Evolutionary conservation across 2,888 invertebrate genomes (phyloP), one percentile per base, ranked within the genome.

Genomic region (Thera obeliscata): DNA sequence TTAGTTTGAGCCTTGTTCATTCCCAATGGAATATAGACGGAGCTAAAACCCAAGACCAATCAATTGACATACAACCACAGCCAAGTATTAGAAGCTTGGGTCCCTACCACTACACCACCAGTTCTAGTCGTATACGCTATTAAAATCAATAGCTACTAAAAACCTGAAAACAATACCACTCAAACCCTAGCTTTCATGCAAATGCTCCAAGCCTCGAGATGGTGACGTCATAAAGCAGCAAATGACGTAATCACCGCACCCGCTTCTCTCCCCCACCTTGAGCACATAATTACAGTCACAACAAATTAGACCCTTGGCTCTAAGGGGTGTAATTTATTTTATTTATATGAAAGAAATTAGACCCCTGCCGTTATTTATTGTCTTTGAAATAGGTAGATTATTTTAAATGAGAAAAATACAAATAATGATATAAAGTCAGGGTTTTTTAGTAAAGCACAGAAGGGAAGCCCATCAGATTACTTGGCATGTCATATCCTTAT

Each of bases 171-270:
- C 1, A 2, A 36, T 35, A 12, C 57, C 50, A 22, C 33, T 35
- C 49, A 58, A 52, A 58, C 56, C 36, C 65, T 66, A 50, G 48
- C 64, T 64, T 43, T 56, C 61, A 65, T 63, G 63, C 48, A 58
- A 68, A 69, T 63, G 54, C 63, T 56, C 62, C 58, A 67, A 63
- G 65, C 67, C 65, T 61, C 60, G 55, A 70, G 71, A 61, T 59
- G 33, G 59, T 57, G 61, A 58, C 69, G 69, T 71, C 65, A 69
- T 67, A 72, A 71, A 73, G 71, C 70, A 56, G 55, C 68, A 61
- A 61, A 72, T 73, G 72, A 72, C 68, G 69, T 73, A 74, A 73
- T 71, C 60, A 65, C 71, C 73, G 52, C 74, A 67, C 70, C 74
- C 65, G 56, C 46, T 33, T 57, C 66, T 66, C 61, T 69, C 64